These are phyloP conservation scores for Anguilla japonica DNA, from an alignment of 2,113 vertebrate genomes.

Conservation along the genomic window DNA sequence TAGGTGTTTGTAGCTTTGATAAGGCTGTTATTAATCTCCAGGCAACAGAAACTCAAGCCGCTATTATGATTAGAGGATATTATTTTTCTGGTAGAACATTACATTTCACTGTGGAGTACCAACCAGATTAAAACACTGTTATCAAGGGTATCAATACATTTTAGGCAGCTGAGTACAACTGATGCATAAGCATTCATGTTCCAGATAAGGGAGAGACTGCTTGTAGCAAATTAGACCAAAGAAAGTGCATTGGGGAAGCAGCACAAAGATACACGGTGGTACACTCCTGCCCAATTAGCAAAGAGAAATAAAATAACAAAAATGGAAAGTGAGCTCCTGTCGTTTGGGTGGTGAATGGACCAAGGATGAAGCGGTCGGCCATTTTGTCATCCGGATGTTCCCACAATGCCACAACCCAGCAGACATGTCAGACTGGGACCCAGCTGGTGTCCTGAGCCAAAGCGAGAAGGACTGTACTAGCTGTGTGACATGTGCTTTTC, in stretches of 20 bases:
- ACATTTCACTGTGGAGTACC: background rate
- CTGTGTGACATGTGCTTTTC: background rate
- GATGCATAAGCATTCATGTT: background rate
- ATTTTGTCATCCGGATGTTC: background rate
- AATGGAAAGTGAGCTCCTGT: background rate
- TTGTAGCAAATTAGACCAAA: background rate
- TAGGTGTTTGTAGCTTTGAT: background rate
- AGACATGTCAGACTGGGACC: background rate
- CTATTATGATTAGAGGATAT: background rate
- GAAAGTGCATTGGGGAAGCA: background rate
- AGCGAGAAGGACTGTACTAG: background rate
- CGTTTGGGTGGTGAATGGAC: background rate
- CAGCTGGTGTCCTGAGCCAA: background rate
- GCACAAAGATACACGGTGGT: background rate
- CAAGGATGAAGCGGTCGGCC: background rate
- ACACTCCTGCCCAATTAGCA: background rate
- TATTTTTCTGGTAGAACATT: background rate
- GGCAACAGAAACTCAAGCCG: background rate
- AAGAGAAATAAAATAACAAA: background rate
- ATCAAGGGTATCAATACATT: background rate
- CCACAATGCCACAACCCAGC: background rate
- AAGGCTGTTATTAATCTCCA: background rate
- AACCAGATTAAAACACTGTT: background rate
- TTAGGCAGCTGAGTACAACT: background rate
- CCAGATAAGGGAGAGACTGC: background rate